A percentile compares a stretch with the other conserved stretches of the same genome.
Conservation (phyloP, 1,140 invertebrate species). For the Mercenaria mercenaria region DNA sequence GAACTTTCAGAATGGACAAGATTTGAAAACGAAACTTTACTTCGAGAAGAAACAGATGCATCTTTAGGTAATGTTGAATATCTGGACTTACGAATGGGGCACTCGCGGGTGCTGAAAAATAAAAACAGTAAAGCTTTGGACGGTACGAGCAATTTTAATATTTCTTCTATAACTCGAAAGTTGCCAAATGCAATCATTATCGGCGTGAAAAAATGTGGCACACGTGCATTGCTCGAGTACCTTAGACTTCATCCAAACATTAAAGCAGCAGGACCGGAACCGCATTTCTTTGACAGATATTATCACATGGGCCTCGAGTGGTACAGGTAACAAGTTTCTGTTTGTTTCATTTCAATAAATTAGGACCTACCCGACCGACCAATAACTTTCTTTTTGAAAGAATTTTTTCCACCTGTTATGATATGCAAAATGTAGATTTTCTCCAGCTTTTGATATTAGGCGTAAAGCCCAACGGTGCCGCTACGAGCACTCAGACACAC, state of each 20-base stretch:
- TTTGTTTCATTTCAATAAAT: no score
- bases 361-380: no score
- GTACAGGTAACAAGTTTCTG: constrained; percentile 84
- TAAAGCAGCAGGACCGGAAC: constrained; percentile 74
- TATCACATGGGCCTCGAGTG: constrained; percentile 85
- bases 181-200: constrained; percentile 82
- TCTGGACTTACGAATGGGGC: background rate
- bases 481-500: no score
- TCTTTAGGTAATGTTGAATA: no score
- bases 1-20: background rate
- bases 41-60: no score
- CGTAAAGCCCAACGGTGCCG: no score
- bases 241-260: constrained; percentile 84
- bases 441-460: no score
- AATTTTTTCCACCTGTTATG: no score
- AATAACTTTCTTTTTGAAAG: no score
- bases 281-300: constrained; percentile 86
- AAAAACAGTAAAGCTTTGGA: background rate
- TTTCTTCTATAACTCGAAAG: background rate
- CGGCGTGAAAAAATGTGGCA: constrained; percentile 86
- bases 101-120: background rate
- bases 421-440: no score
- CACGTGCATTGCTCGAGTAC: constrained; percentile 85
- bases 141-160: background rate
- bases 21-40: background rate